These are phyloP conservation scores for Heterodera filipjevi DNA, from an alignment of 2,888 invertebrate genomes.

Conservation along the genomic window DNA sequence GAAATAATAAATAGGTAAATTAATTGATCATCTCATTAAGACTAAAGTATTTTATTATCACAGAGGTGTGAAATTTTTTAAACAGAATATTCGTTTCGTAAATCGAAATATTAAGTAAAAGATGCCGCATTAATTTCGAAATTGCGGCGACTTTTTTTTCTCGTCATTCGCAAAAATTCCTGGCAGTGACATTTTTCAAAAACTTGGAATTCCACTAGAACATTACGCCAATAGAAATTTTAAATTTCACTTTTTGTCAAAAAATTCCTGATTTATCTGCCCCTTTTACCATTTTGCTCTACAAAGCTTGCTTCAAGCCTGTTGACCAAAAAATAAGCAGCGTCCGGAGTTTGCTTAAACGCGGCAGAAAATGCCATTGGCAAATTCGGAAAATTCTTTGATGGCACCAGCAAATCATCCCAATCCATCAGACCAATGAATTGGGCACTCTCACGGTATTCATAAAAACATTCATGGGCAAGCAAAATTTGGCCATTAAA, in stretches of 20 bases:
- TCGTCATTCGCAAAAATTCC: no score
- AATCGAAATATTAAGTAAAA: neutral
- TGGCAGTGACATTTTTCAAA: no score
- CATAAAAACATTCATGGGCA: slow-evolving; percentile 41
- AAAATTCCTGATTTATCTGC: no score
- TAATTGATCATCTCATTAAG: neutral
- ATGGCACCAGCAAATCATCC: slow-evolving; percentile 45
- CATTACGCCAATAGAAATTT: no score
- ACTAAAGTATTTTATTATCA: slow-evolving; percentile 1
- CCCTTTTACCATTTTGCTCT: slow-evolving; percentile 19
- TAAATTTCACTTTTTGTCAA: no score
- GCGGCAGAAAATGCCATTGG: slow-evolving; percentile 17
- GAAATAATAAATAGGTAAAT: slow-evolving; percentile 6
- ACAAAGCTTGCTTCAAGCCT: slow-evolving; percentile 31
- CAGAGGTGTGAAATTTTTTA: no score
- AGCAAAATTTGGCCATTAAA: slow-evolving; percentile 32
- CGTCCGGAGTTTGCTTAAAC: slow-evolving; percentile 21
- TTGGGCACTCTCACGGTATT: slow-evolving; percentile 46
- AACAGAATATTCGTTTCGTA: no score
- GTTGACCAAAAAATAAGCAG: slow-evolving; percentile 30
- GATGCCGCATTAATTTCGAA: no score
- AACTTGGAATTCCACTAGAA: no score
- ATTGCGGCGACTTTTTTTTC: no score
- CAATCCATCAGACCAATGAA: slow-evolving; percentile 47
- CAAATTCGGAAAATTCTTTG: slow-evolving; percentile 14